These are phyloP conservation scores for Ooceraea biroi DNA, from an alignment of 1,140 invertebrate species.

Conservation along the genomic window DNA sequence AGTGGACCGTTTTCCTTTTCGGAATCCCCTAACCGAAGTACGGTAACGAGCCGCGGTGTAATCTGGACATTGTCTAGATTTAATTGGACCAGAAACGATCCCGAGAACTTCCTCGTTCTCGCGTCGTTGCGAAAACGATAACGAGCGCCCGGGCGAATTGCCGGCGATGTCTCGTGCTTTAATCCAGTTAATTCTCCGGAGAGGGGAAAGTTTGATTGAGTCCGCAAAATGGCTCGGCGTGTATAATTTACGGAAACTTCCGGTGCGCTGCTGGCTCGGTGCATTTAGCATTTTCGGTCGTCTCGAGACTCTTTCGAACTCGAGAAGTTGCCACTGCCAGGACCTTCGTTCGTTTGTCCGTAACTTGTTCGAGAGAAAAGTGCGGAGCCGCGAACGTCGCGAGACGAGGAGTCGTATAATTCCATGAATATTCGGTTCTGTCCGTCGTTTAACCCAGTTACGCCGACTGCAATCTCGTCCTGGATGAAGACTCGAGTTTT, in stretches of 20 bases:
- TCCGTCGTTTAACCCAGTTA: conserved; percentile 65
- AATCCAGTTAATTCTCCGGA: conserved; percentile 62
- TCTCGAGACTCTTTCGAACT: background rate
- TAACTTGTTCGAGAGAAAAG: background rate
- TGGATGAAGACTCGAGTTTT: conserved; percentile 50
- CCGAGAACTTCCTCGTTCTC: conserved; percentile 64
- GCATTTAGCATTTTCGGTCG: background rate
- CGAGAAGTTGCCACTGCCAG: conserved; percentile 3
- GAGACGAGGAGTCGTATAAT: conserved; percentile 16
- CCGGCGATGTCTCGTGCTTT: conserved; percentile 36
- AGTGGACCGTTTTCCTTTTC: background rate
- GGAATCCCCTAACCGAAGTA: background rate
- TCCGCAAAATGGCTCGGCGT: conserved; percentile 27
- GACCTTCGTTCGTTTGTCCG: background rate
- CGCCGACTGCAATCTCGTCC: conserved; percentile 61
- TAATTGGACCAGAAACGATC: conserved; percentile 72
- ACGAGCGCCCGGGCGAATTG: conserved; percentile 43
- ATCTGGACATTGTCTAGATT: conserved; percentile 73
- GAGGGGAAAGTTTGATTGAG: conserved; percentile 65
- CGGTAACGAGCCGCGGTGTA: conserved; percentile 57
- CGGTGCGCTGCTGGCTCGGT: background rate
- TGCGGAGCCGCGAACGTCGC: background rate
- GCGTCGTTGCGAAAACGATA: conserved; percentile 66
- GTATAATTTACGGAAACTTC: conserved; percentile 51
- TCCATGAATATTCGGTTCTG: conserved; percentile 10